phyloP scores from a whole-genome alignment of 2,888 invertebrate genomes.

The Caenorhabditis sp. region DNA sequence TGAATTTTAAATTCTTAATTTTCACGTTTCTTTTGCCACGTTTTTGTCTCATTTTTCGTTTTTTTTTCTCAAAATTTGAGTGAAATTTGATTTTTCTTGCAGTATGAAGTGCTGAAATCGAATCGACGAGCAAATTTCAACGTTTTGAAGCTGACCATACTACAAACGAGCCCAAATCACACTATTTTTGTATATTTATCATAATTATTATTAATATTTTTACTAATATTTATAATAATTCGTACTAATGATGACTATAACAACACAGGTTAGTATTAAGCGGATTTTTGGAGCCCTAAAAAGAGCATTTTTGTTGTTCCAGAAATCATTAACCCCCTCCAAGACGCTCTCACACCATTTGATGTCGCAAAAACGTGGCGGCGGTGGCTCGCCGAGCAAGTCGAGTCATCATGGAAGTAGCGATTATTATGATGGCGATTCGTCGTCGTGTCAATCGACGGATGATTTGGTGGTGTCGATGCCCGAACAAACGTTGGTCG shows the following conservation, averaged over 20 bases:
- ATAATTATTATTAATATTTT: background rate
- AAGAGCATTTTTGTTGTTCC: background rate
- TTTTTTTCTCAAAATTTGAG: too few relatives aligned
- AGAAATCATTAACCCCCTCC: background rate
- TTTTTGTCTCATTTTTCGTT: too few relatives aligned
- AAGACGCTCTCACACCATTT: too few relatives aligned
- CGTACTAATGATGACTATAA: background rate
- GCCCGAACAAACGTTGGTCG: constrained; percentile 35
- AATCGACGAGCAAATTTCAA: background rate
- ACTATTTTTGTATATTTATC: background rate
- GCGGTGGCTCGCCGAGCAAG: constrained; percentile 18
- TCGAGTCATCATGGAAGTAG: constrained; percentile 29
- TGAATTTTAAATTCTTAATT: too few relatives aligned
- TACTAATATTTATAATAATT: background rate
- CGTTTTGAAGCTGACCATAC: background rate
- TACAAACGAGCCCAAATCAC: background rate
- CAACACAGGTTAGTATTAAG: background rate
- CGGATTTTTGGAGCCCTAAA: background rate
- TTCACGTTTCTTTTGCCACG: too few relatives aligned
- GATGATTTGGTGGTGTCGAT: constrained; percentile 31
- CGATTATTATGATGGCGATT: constrained; percentile 29
- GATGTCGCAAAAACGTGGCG: background rate
- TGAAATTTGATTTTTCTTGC: background rate
- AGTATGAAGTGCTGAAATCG: background rate
- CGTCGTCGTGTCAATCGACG: background rate